phyloP scores from a whole-genome alignment of 2,888 invertebrate species.

The Chaetogeoica ovagalla region DNA sequence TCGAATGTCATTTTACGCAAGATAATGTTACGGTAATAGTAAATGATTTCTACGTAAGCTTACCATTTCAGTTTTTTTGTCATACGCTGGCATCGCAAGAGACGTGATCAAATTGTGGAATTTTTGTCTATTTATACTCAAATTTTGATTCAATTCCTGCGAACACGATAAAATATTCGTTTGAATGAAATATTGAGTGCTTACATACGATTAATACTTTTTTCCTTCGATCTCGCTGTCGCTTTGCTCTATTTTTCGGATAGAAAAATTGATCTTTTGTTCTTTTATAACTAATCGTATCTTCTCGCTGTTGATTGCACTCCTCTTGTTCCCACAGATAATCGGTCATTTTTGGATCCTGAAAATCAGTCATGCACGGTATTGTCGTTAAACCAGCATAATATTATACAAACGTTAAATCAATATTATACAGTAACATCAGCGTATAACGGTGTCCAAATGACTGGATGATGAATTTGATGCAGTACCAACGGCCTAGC shows the following conservation, averaged over 20 bases:
- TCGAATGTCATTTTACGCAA: too few species aligned
- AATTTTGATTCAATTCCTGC: constrained; percentile 54
- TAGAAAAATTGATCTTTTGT: constrained; percentile 44
- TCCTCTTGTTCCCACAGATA: constrained; percentile 87
- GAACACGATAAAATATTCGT: not conserved
- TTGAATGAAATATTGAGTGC: constrained; percentile 7
- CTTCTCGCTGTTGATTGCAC: constrained; percentile 75
- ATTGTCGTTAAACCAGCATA: not conserved
- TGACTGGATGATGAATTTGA: constrained; percentile 74
- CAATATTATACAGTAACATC: constrained; percentile 73
- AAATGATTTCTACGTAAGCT: constrained; percentile 12
- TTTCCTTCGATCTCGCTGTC: constrained; percentile 35
- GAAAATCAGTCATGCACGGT: not conserved
- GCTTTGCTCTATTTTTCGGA: constrained; percentile 34
- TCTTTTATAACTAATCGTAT: constrained; percentile 49
- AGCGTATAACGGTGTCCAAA: constrained; percentile 94
- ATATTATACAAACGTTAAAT: not conserved
- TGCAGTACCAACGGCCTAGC: constrained; percentile 81
- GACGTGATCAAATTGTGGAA: constrained; percentile 79
- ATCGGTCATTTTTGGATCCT: constrained; percentile 83
- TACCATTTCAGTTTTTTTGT: constrained; percentile 61
- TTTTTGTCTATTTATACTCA: constrained; percentile 52
- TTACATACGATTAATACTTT: constrained; percentile 36
- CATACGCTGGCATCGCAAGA: constrained; percentile 89
- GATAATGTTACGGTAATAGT: constrained; percentile 28